phyloP scores from a whole-genome alignment of 1,140 invertebrate species.

The Trachymyrmex septentrionalis region DNA sequence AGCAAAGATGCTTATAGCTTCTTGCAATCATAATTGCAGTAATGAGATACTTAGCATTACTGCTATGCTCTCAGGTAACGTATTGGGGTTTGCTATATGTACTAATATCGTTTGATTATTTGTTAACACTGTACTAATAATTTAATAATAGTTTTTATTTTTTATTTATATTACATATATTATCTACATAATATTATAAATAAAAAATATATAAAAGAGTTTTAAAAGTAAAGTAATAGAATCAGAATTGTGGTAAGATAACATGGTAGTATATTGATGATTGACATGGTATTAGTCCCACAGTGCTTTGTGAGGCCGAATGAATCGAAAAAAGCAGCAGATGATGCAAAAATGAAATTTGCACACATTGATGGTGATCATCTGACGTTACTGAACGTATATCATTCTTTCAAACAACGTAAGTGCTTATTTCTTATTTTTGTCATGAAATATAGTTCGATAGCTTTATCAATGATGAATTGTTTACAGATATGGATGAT shows the following conservation, averaged over 20 bases:
- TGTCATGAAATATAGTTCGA: background rate
- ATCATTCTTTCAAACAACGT: conserved; percentile 99
- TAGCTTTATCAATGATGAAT: conserved; percentile 3
- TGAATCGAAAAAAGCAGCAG: conserved; percentile 99
- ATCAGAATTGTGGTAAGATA: conserved; percentile 75
- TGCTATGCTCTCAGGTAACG: conserved; percentile 99
- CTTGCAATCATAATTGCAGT: conserved; percentile 98
- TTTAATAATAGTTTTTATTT: conserved; percentile 10
- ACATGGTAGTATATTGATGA: conserved; percentile 85
- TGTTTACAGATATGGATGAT: conserved; percentile 91
- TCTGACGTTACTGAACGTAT: conserved; percentile 96
- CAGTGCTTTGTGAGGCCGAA: conserved; percentile 99
- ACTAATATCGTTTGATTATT: background rate
- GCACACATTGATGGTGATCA: conserved; percentile 99
- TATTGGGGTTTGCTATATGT: conserved; percentile 39
- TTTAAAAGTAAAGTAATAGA: conserved; percentile 54
- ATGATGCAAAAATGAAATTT: conserved; percentile 99
- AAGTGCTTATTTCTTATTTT: conserved; percentile 86
- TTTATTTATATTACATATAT: conserved; percentile 1
- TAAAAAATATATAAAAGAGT: conserved; percentile 11
- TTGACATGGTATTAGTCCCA: conserved; percentile 93
- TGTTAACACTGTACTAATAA: background rate
- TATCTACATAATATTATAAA: background rate
- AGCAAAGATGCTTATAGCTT: conserved; percentile 99
- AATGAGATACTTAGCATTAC: conserved; percentile 99